These are phyloP conservation scores for Riptortus pedestris DNA, from an alignment of 1,140 invertebrate genomes.

Conservation along the genomic window DNA sequence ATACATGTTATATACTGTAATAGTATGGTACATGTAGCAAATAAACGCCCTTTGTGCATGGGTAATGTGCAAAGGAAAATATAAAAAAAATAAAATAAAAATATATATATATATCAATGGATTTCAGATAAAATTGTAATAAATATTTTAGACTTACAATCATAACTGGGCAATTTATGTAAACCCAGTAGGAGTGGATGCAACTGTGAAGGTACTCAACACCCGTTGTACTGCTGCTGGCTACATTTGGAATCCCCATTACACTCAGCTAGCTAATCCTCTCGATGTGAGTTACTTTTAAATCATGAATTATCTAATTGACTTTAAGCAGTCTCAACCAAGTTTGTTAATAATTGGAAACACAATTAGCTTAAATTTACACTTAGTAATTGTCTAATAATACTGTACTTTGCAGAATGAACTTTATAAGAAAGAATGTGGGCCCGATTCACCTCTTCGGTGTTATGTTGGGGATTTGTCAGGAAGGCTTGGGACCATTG, in stretches of 20 bases:
- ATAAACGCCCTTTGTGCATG: no score
- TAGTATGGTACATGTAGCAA: no score
- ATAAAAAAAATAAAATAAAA: no score
- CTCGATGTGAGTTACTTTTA: conserved; percentile 59
- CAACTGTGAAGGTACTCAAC: conserved; percentile 62
- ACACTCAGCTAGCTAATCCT: conserved; percentile 77
- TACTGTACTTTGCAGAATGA: conserved; percentile 48
- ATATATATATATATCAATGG: no score
- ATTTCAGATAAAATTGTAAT: no score
- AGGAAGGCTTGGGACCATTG: conserved; percentile 69
- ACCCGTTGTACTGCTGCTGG: conserved; percentile 81
- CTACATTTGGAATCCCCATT: conserved; percentile 87
- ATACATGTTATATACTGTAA: no score
- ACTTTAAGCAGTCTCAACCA: background rate
- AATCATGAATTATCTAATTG: background rate
- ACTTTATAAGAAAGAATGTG: conserved; percentile 76
- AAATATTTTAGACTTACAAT: conserved; percentile 52
- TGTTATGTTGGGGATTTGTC: conserved; percentile 91
- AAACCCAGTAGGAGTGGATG: conserved; percentile 86
- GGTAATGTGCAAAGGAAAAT: no score
- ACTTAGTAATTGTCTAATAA: background rate
- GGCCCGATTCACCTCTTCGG: conserved; percentile 69
- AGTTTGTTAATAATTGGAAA: background rate
- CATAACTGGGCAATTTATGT: conserved; percentile 91
- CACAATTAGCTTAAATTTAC: background rate